Evolutionary conservation across 2,113 vertebrate genomes (phyloP).

Genomic region (Paramisgurnus dabryanus): DNA sequence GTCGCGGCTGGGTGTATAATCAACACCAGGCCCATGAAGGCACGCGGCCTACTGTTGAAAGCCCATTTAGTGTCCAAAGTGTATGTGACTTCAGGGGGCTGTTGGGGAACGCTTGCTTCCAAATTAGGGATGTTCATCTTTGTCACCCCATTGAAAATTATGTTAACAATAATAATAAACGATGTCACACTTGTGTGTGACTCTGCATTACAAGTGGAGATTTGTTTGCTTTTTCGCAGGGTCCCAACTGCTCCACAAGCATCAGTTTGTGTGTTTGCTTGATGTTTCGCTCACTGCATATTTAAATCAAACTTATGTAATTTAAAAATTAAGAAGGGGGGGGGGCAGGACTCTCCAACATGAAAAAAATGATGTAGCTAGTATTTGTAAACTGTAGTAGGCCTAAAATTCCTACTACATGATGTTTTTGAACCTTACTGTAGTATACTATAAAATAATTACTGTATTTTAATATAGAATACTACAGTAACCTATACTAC

Average conservation of each 20-base stretch:
- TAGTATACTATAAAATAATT: too few relatives aligned
- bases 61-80: constrained; percentile 17
- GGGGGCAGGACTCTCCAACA: not conserved
- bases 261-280: not conserved
- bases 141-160: not conserved
- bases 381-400: too few relatives aligned
- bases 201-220: not conserved
- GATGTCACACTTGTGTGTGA: not conserved
- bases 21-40: constrained; percentile 46
- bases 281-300: not conserved
- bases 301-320: not conserved
- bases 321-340: too few relatives aligned
- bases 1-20: constrained; percentile 40
- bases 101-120: not conserved
- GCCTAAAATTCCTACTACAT: too few relatives aligned
- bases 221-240: not conserved
- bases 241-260: not conserved
- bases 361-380: too few relatives aligned
- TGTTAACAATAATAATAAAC: not conserved
- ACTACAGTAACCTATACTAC: too few relatives aligned
- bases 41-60: constrained; percentile 33
- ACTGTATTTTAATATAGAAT: too few relatives aligned
- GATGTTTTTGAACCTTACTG: too few relatives aligned
- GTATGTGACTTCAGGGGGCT: constrained; percentile 12
- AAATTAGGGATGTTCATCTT: constrained; percentile 1